phyloP scores from a whole-genome alignment of 37 sponge, comb jelly and placozoan genomes.

The Hormiphora californensis region DNA sequence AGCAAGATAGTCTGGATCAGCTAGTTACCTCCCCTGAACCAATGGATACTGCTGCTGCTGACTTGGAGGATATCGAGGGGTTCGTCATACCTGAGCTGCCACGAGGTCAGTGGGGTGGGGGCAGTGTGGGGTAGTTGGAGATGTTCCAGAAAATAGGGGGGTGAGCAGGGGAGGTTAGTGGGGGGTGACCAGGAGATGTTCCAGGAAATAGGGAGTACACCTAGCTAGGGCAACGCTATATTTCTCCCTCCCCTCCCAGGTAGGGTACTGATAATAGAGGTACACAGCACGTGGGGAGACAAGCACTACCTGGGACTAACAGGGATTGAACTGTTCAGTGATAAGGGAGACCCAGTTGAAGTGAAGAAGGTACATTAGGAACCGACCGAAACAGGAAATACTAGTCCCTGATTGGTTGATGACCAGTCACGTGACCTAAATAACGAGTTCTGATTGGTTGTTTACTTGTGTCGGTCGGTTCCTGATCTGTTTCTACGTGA shows the following conservation, averaged over 20 bases:
- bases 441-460: no score
- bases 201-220: neutral
- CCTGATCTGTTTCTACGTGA: no score
- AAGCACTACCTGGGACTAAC: conserved; percentile 88
- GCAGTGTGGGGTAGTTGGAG: no score
- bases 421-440: no score
- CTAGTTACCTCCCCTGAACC: no score
- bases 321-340: conserved; percentile 85
- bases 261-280: conserved; percentile 63
- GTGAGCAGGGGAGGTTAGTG: neutral
- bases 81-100: conserved; percentile 53
- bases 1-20: no score
- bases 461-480: no score
- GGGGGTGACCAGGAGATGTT: neutral
- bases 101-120: no score
- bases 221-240: neutral
- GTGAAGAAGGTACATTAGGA: conserved; percentile 68
- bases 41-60: no score
- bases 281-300: conserved; percentile 93
- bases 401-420: no score
- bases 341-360: conserved; percentile 60
- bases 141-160: neutral
- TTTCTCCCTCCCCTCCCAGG: conserved; percentile 66
- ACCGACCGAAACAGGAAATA: no score
- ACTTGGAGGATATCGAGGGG: neutral